Percentiles rank a stretch among this genome's conserved stretches.
These are phyloP conservation scores for Varanus komodoensis DNA, from an alignment of 2,113 vertebrate genomes.

Conservation along the genomic window DNA sequence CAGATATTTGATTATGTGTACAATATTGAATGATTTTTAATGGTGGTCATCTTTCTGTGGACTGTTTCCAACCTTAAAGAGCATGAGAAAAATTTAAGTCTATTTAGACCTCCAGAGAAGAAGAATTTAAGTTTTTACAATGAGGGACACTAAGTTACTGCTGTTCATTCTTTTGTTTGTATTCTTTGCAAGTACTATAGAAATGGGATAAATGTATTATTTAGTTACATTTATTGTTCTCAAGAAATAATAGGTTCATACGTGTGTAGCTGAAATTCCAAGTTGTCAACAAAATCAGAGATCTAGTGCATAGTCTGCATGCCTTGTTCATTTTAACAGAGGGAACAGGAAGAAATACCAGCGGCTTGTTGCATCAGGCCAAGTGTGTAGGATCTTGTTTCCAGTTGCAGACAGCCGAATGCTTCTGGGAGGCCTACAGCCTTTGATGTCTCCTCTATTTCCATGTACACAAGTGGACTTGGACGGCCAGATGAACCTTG, in stretches of 20 bases:
- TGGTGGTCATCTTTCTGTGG: conserved; percentile 74
- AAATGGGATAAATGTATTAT: conserved; percentile 51
- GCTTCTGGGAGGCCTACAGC: no score
- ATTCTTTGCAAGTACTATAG: conserved; percentile 41
- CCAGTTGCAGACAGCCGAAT: background rate
- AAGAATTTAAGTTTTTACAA: background rate
- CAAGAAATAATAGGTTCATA: conserved; percentile 42
- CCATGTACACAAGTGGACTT: no score
- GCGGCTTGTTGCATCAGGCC: background rate
- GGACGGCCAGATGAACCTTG: no score
- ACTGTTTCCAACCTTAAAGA: conserved; percentile 84
- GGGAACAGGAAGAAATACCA: background rate
- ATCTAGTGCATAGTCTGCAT: background rate
- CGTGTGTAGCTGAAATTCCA: conserved; percentile 28
- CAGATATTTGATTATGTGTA: background rate
- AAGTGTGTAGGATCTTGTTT: background rate
- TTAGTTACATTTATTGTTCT: conserved; percentile 48
- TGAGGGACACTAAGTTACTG: conserved; percentile 36
- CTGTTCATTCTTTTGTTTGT: conserved; percentile 53
- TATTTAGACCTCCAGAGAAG: conserved; percentile 23
- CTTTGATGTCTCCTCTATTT: no score
- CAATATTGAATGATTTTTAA: conserved; percentile 60
- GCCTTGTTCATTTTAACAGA: background rate
- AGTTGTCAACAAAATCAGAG: conserved; percentile 25
- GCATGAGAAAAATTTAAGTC: conserved; percentile 84